Evolutionary conservation across 2,113 vertebrate genomes (phyloP).

Genomic region (Stomatorhinus ivindoensis): DNA sequence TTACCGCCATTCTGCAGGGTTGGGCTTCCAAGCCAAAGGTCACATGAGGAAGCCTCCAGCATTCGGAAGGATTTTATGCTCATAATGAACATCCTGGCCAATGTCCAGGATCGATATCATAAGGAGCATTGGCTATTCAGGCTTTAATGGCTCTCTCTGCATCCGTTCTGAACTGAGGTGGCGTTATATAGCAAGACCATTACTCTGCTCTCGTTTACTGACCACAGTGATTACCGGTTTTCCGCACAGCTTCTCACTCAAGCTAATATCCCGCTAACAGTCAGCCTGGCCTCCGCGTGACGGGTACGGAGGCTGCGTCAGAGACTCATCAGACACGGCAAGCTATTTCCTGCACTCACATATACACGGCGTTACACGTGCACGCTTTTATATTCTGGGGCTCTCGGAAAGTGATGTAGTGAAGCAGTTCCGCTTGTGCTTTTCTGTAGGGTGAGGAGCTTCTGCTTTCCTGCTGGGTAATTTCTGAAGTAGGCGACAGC

Average conservation of each 20-base stretch:
- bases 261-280: not conserved
- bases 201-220: not conserved
- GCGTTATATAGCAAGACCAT: not conserved
- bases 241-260: not conserved
- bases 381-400: not conserved
- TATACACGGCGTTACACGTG: not conserved
- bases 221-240: not conserved
- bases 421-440: not conserved
- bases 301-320: not conserved
- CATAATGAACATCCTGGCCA: not conserved
- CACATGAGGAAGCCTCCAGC: not conserved
- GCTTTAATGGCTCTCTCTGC: not conserved
- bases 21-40: not conserved
- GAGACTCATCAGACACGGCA: not conserved
- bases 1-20: not conserved
- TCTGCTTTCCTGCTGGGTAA: slow-evolving; percentile 41
- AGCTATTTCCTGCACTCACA: not conserved
- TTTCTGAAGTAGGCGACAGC: not conserved
- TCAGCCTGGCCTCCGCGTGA: not conserved
- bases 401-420: not conserved
- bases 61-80: not conserved
- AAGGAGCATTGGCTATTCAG: not conserved
- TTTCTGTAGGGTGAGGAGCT: slow-evolving; percentile 34
- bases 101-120: not conserved
- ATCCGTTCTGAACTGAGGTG: not conserved